Base-by-base conservation (phyloP, 1,140 invertebrate genomes). In the Diabrotica virgifera region DNA sequence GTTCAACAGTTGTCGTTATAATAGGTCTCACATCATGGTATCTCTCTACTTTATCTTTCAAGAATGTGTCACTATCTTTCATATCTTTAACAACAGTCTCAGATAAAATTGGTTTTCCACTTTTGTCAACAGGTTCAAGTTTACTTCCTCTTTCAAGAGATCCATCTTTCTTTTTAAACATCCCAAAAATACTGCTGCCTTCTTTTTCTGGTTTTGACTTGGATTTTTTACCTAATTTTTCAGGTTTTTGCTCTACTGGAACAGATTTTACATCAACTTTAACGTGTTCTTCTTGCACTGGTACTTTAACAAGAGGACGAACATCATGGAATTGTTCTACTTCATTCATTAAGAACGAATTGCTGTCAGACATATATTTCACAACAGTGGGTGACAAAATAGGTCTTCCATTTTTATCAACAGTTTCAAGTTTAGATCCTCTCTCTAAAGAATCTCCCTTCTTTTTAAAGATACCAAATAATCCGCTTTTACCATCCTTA, bases 381-480 rank as follows among this genome's bases (percentile, higher is more conserved):
- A 46, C n/a, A 8, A 46, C 40, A 3, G 5, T 46, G 8, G 40
- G 8, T 5, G 40, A 10, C 8, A 54, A 12, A 8, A 11, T 0
- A 35, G 52, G 52, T 13, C 8, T 54, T 5, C 3, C 12, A n/a
- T 54, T 13, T 35, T 38, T 35, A 35, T 37, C 13, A 11, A 54
- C 36, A 11, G 12, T 58, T 46, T 62, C 36, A 10, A n/a, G 5
- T 37, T 53, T 37, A 5, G 9, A 37, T 1, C 54, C 60, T 38
- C 35, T 62, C 54, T 62, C 60, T 54, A 24, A 35, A 4, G 60
- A 62, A 7, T 35, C 40, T 8, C 8, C 35, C 36, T 62, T 62
- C 38, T 68, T 68, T 36, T 51, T 69, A 57, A 69, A 65, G 53
- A 63, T 63, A 7, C 63, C 61, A 14, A 69, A 55, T n/a, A 69